phyloP scores from a whole-genome alignment of 2,113 vertebrate species.

The Tinamus guttatus region DNA sequence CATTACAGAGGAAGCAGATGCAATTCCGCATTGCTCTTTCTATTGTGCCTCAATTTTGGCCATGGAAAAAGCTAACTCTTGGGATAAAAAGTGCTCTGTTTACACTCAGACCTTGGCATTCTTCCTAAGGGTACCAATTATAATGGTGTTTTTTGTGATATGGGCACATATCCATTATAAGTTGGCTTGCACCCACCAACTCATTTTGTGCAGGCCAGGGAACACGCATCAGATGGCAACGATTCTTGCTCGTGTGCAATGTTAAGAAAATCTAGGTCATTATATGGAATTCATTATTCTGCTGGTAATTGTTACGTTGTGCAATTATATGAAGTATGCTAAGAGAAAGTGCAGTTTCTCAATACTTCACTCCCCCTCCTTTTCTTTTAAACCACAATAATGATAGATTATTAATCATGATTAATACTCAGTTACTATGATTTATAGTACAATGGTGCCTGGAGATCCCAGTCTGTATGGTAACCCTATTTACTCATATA shows the following conservation, averaged over 20 bases:
- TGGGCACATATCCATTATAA: conserved; percentile 54
- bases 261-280: conserved; percentile 38
- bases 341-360: conserved; percentile 21
- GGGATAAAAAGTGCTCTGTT: conserved; percentile 56
- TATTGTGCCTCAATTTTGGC: conserved; percentile 6
- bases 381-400: background rate
- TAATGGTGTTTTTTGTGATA: conserved; percentile 45
- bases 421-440: conserved; percentile 34
- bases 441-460: conserved; percentile 11
- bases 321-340: conserved; percentile 7
- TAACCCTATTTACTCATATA: conserved; percentile 26
- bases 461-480: conserved; percentile 19
- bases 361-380: background rate
- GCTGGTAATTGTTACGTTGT: background rate
- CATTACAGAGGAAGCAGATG: conserved; percentile 25
- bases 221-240: conserved; percentile 46
- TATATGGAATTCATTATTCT: background rate
- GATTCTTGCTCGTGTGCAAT: background rate
- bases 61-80: background rate
- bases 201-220: conserved; percentile 54
- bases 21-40: conserved; percentile 18
- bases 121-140: conserved; percentile 55
- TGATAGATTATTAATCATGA: conserved; percentile 54
- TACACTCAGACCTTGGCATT: conserved; percentile 45
- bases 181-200: conserved; percentile 58